Percentiles rank a stretch among this genome's conserved stretches.
Conservation (phyloP, 2,888 invertebrate genomes). For the Lumbricus terrestris region DNA sequence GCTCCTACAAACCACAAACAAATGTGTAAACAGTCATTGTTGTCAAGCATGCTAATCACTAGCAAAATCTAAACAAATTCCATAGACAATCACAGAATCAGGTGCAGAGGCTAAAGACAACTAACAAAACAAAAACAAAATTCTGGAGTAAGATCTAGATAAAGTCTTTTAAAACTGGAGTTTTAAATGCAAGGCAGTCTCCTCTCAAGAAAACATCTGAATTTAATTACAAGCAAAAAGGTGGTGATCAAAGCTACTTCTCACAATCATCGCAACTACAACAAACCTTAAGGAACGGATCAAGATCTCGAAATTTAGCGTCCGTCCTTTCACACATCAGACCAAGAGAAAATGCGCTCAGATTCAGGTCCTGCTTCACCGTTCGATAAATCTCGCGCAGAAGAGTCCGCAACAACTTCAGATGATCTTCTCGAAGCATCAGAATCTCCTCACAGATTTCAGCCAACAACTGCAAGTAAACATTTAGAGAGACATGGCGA, state of each 20-base stretch:
- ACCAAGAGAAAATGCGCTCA: conserved; percentile 76
- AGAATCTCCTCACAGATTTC: conserved; percentile 73
- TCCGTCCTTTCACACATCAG: conserved; percentile 66
- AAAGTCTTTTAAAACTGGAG: not conserved
- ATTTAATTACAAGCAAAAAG: too few species aligned
- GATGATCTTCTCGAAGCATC: conserved; percentile 76
- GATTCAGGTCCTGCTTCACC: conserved; percentile 76
- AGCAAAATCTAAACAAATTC: too few species aligned
- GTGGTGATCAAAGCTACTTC: not conserved
- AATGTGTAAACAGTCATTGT: not conserved
- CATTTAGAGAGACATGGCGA: not conserved
- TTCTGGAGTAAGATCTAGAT: not conserved
- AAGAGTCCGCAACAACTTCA: conserved; percentile 80
- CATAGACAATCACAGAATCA: too few species aligned
- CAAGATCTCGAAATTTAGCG: conserved; percentile 54
- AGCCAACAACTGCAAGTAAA: conserved; percentile 55
- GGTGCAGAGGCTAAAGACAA: not conserved
- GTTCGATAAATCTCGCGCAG: conserved; percentile 85
- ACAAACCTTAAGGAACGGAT: conserved; percentile 52
- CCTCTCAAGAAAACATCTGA: not conserved
- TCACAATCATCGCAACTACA: not conserved
- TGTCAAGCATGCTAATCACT: not conserved
- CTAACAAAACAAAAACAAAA: not conserved
- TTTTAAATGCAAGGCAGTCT: not conserved
- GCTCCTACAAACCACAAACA: conserved; percentile 66